Conservation (phyloP, 2,113 vertebrate genomes). For the Nannospalax galili region DNA sequence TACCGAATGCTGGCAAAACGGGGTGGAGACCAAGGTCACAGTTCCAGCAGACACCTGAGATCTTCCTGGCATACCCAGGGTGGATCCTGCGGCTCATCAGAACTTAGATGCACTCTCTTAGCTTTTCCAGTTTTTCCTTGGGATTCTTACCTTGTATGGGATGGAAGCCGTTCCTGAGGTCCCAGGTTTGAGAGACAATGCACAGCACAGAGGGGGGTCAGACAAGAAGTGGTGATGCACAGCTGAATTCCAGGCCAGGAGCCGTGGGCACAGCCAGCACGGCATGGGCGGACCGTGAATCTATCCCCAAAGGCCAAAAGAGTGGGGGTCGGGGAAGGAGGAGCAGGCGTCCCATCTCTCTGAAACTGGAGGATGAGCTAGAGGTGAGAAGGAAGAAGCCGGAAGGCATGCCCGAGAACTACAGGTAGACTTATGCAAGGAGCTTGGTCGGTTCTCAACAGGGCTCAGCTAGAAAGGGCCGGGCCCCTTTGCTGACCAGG, state of each 20-base stretch:
- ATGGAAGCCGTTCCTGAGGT: neutral
- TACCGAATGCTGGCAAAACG: neutral
- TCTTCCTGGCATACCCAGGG: neutral
- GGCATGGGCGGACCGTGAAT: neutral
- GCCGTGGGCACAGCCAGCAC: neutral
- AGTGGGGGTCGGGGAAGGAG: neutral
- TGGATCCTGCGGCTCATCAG: neutral
- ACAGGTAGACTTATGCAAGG: neutral
- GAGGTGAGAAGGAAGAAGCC: neutral
- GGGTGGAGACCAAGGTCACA: neutral
- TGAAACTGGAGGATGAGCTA: neutral
- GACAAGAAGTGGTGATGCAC: neutral
- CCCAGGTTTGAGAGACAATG: neutral
- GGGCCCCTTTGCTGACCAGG: neutral
- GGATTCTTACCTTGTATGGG: neutral
- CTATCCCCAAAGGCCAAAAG: neutral
- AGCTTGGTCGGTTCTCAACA: neutral
- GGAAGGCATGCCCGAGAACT: neutral
- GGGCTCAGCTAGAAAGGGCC: neutral
- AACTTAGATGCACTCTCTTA: neutral
- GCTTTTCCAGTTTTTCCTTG: neutral
- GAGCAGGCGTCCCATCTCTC: neutral
- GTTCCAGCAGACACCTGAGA: neutral
- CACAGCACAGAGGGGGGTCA: neutral
- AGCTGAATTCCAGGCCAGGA: neutral